phyloP scores from a whole-genome alignment of 2,888 invertebrate species.

The Hymenopus coronatus region DNA sequence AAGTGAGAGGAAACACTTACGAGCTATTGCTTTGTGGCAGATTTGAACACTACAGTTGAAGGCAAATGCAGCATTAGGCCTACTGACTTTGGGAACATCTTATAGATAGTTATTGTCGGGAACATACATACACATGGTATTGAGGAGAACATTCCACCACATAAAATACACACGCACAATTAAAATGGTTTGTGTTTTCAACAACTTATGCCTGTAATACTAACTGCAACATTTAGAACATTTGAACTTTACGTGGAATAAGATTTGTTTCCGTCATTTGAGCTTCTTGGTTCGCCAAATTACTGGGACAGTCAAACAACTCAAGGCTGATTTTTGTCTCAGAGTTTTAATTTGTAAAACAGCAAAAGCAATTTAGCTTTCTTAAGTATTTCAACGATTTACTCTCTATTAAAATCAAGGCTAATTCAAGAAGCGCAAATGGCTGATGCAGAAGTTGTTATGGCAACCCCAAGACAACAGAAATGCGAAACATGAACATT shows the following conservation, averaged over 20 bases:
- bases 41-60: neutral
- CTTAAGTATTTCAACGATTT: neutral
- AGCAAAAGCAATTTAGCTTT: too few species aligned
- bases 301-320: neutral
- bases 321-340: too few species aligned
- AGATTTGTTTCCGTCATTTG: neutral
- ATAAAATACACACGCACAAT: neutral
- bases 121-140: neutral
- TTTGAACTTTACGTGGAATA: neutral
- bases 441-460: neutral
- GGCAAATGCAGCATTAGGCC: neutral
- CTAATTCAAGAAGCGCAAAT: neutral
- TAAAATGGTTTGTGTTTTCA: neutral
- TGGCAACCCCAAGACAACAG: neutral
- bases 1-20: neutral
- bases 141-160: neutral
- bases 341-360: too few species aligned
- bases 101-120: neutral
- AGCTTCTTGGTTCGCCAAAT: neutral
- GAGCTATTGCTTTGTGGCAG: neutral
- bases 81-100: neutral
- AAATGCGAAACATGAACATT: neutral
- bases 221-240: neutral
- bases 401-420: neutral
- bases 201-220: neutral